These are phyloP conservation scores for Drosophila tropicalis DNA, from an alignment of 1,140 invertebrate species.

Conservation along the genomic window DNA sequence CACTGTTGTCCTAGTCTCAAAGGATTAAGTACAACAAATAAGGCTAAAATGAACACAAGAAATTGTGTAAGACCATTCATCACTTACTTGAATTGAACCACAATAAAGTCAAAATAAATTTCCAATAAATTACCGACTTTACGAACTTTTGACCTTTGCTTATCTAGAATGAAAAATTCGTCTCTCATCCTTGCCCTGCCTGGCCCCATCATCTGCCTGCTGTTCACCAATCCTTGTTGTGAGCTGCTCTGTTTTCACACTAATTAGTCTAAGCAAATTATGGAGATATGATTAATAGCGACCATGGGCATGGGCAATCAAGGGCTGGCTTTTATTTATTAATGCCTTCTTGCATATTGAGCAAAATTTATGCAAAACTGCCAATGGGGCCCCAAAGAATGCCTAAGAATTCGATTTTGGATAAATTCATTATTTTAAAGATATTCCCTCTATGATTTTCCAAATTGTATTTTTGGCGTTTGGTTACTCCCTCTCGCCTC, in stretches of 20 bases:
- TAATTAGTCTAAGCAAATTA: constrained; percentile 79
- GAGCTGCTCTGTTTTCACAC: constrained; percentile 23
- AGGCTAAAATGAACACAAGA: no score
- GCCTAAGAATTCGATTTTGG: background rate
- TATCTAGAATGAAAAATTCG: background rate
- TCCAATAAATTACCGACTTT: constrained; percentile 9
- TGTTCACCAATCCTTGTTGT: constrained; percentile 9
- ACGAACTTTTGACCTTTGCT: constrained; percentile 8
- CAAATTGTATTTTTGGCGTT: background rate
- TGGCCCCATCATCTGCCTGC: no score
- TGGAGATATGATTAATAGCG: constrained; percentile 73
- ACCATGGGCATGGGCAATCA: constrained; percentile 64
- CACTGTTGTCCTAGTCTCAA: no score
- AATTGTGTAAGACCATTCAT: no score
- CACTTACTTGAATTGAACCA: background rate
- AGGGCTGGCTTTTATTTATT: constrained; percentile 49
- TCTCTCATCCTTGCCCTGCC: background rate
- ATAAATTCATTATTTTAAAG: constrained; percentile 6
- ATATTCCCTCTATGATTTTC: constrained; percentile 39
- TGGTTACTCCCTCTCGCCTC: constrained; percentile 13
- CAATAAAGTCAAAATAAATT: background rate
- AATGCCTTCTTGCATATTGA: constrained; percentile 35
- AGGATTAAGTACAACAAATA: no score
- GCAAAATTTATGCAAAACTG: constrained; percentile 54
- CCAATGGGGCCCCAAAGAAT: background rate